These are phyloP conservation scores for Pseudococcus longispinus DNA, from an alignment of 2,888 invertebrate species.

Conservation along the genomic window DNA sequence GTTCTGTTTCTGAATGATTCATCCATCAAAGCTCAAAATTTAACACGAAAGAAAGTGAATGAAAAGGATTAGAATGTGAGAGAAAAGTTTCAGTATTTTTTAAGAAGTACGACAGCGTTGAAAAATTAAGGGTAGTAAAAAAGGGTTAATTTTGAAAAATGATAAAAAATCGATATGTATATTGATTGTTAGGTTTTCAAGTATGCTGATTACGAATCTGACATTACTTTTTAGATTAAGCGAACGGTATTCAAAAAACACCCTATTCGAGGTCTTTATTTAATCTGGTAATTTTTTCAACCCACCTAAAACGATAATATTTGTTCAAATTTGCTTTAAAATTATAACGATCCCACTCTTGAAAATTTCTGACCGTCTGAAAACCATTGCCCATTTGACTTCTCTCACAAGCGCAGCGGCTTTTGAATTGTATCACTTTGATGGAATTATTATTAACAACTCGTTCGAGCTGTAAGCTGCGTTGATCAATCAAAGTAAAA, in stretches of 20 bases:
- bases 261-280: not conserved
- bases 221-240: not conserved
- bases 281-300: no score
- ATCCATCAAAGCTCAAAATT: no score
- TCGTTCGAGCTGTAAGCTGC: not conserved
- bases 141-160: not conserved
- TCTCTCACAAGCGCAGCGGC: not conserved
- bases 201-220: not conserved
- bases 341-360: no score
- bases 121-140: not conserved
- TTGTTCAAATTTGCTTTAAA: no score
- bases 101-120: no score
- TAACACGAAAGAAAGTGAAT: no score
- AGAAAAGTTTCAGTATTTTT: no score
- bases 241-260: not conserved
- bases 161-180: not conserved
- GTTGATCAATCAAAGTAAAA: conserved; percentile 26
- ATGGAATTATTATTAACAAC: not conserved
- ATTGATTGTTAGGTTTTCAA: not conserved
- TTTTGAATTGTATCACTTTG: not conserved
- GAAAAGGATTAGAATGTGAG: no score
- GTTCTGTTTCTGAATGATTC: no score
- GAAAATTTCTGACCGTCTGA: not conserved
- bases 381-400: not conserved
- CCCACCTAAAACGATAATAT: no score